These are phyloP conservation scores for Scaptomyza caliginosa DNA, from an alignment of 2,888 invertebrate genomes.

Conservation along the genomic window DNA sequence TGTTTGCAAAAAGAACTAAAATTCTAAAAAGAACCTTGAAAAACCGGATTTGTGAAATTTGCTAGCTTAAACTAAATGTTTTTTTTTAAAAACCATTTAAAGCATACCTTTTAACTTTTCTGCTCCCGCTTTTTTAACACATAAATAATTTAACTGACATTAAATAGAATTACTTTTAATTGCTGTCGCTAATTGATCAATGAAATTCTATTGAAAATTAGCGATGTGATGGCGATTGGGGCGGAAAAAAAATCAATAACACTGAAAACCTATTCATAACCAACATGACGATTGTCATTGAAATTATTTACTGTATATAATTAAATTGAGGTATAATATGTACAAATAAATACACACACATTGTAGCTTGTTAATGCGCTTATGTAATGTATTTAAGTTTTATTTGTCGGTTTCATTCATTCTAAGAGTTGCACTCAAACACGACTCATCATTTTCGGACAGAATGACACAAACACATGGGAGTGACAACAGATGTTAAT, in stretches of 20 bases:
- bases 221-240: slow-evolving; percentile 43
- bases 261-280: slow-evolving; percentile 17
- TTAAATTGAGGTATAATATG: slow-evolving; percentile 52
- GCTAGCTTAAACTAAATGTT: background rate
- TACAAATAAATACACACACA: slow-evolving; percentile 5
- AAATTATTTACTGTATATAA: slow-evolving; percentile 37
- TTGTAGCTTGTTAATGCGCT: slow-evolving; percentile 31
- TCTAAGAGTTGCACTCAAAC: slow-evolving; percentile 60
- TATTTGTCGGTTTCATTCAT: slow-evolving; percentile 9
- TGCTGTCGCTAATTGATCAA: slow-evolving; percentile 51
- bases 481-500: slow-evolving; percentile 65
- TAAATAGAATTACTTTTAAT: slow-evolving; percentile 15
- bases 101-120: background rate
- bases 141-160: slow-evolving; percentile 8
- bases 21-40: background rate
- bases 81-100: too few relatives aligned
- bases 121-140: background rate
- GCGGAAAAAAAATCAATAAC: slow-evolving; percentile 56
- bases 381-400: slow-evolving; percentile 42
- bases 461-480: slow-evolving; percentile 54
- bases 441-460: slow-evolving; percentile 63
- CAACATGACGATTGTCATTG: slow-evolving; percentile 42
- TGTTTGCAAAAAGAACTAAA: background rate
- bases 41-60: background rate
- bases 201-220: slow-evolving; percentile 64